A percentile compares a stretch with the other conserved stretches of the same genome.
These are phyloP conservation scores for Cylas formicarius DNA, from an alignment of 1,140 invertebrate genomes.

Conservation along the genomic window DNA sequence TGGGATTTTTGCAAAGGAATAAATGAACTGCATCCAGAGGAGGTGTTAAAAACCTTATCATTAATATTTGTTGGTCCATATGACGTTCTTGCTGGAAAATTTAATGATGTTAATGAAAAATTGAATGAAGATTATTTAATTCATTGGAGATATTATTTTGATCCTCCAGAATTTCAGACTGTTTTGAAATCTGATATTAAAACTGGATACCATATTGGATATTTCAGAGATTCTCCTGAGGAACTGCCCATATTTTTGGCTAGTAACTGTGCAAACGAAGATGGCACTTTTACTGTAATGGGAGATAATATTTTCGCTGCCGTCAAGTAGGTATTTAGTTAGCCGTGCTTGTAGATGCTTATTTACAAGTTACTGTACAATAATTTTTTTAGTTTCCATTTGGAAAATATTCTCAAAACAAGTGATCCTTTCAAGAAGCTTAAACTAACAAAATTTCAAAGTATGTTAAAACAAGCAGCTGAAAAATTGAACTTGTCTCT, in stretches of 20 bases:
- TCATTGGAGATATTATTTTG: slow-evolving; percentile 89
- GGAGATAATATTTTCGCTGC: slow-evolving; percentile 83
- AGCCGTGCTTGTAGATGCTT: background rate
- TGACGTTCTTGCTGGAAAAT: slow-evolving; percentile 67
- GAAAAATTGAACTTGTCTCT: slow-evolving; percentile 56
- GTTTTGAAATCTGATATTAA: slow-evolving; percentile 61
- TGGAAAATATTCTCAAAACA: slow-evolving; percentile 54
- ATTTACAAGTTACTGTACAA: slow-evolving; percentile 6
- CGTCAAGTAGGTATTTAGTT: slow-evolving; percentile 56
- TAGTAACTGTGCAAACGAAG: slow-evolving; percentile 64
- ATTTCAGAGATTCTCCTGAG: slow-evolving; percentile 77
- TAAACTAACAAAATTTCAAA: slow-evolving; percentile 51
- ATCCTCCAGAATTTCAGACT: slow-evolving; percentile 89
- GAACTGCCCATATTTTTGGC: slow-evolving; percentile 65
- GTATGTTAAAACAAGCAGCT: slow-evolving; percentile 58
- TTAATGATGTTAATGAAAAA: slow-evolving; percentile 33
- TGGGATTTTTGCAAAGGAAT: slow-evolving; percentile 70
- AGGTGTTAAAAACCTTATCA: slow-evolving; percentile 57
- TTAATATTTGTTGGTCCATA: slow-evolving; percentile 78
- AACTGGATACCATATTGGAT: slow-evolving; percentile 76
- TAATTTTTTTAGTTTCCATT: slow-evolving; percentile 48
- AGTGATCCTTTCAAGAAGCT: slow-evolving; percentile 60
- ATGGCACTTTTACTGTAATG: slow-evolving; percentile 60
- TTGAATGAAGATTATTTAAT: slow-evolving; percentile 59
- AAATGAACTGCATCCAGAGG: slow-evolving; percentile 52